Evolutionary conservation across 2,797 vertebrate genomes (phyloP).

Genomic region (Acipenser transmontanus): DNA sequence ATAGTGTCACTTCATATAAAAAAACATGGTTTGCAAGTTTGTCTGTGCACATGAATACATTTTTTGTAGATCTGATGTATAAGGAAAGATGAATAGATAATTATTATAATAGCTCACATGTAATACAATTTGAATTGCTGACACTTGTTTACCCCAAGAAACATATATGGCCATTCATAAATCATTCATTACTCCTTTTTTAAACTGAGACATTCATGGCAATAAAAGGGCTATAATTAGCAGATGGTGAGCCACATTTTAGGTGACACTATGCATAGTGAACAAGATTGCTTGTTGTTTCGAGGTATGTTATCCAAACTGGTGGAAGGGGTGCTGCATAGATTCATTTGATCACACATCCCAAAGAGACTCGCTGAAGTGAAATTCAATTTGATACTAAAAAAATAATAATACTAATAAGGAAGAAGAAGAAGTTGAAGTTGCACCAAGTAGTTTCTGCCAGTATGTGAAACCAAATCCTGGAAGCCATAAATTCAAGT

Average conservation of each 20-base stretch:
- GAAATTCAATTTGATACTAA: constrained; percentile 11
- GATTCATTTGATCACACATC: no score
- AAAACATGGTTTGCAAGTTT: no score
- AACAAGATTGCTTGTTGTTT: constrained; percentile 34
- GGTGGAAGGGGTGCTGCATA: no score
- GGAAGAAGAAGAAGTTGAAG: neutral
- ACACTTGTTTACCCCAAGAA: no score
- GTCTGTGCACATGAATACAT: no score
- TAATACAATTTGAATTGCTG: no score
- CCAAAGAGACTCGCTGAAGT: neutral
- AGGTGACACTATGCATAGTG: constrained; percentile 43
- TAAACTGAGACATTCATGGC: constrained; percentile 33
- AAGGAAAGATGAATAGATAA: no score
- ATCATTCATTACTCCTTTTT: constrained; percentile 20
- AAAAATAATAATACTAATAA: no score
- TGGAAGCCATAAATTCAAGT: constrained; percentile 34
- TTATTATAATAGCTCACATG: no score
- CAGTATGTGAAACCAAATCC: constrained; percentile 16
- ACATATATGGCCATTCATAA: neutral
- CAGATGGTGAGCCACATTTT: constrained; percentile 23
- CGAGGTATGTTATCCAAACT: no score
- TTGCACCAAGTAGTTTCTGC: neutral
- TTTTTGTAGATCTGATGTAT: no score
- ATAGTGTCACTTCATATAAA: no score
- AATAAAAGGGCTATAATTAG: constrained; percentile 52